Evolutionary conservation across 1,140 invertebrate species (phyloP).

Genomic region (Pseudomyrmex concolor): DNA sequence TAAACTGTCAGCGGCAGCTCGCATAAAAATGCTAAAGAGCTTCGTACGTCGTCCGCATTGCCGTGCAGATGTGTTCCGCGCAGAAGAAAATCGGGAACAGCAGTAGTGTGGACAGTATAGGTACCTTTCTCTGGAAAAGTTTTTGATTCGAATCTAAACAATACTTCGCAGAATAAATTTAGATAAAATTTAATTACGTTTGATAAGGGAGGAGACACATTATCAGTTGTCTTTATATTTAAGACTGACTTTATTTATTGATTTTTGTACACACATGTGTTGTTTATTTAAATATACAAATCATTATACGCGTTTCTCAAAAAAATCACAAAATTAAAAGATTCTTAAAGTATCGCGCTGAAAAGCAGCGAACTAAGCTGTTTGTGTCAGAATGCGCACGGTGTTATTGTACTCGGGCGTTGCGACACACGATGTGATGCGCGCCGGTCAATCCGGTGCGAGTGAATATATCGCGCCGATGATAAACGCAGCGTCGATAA

Average conservation of each 20-base stretch:
- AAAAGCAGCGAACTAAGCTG: not conserved
- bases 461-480: conserved; percentile 51
- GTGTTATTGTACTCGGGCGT: not conserved
- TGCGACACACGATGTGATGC: conserved; percentile 1
- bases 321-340: not conserved
- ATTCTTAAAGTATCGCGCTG: not conserved
- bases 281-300: too few relatives aligned
- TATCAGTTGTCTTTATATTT: too few relatives aligned
- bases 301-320: too few relatives aligned
- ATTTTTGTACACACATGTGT: too few relatives aligned
- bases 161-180: not conserved
- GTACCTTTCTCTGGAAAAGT: not conserved
- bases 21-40: conserved; percentile 85
- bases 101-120: not conserved
- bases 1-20: conserved; percentile 84
- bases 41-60: conserved; percentile 63
- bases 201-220: too few relatives aligned
- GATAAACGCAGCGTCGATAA: conserved; percentile 70
- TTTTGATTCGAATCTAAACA: not conserved
- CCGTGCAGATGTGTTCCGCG: conserved; percentile 65
- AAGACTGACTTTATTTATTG: too few relatives aligned
- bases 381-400: not conserved
- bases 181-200: too few relatives aligned
- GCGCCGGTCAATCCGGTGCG: conserved; percentile 39
- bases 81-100: conserved; percentile 13